These are phyloP conservation scores for Atethmia centrago DNA, from an alignment of 2,888 invertebrate species.

Conservation along the genomic window DNA sequence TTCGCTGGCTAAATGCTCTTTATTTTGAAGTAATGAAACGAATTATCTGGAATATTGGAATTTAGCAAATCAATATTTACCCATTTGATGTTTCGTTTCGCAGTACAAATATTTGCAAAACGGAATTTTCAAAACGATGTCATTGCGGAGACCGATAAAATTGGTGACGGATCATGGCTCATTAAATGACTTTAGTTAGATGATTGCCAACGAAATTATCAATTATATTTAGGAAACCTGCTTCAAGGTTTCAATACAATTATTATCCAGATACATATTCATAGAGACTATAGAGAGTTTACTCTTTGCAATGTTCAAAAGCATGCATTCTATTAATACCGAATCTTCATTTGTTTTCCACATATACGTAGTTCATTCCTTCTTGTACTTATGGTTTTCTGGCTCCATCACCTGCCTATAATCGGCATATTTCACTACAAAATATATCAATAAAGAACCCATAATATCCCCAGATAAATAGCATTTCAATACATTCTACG, in stretches of 20 bases:
- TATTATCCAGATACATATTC: too few species aligned
- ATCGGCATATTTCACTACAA: neutral
- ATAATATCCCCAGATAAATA: constrained; percentile 1
- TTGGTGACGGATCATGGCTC: neutral
- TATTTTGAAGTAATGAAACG: neutral
- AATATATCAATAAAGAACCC: neutral
- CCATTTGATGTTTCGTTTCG: neutral
- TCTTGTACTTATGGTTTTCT: neutral
- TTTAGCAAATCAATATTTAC: neutral
- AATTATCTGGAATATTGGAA: neutral
- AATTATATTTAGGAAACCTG: neutral
- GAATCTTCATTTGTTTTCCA: neutral
- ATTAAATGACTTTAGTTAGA: constrained; percentile 2
- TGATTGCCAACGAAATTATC: neutral
- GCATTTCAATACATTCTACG: constrained; percentile 13
- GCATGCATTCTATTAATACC: neutral
- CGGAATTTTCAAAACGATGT: neutral
- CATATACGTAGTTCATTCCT: neutral
- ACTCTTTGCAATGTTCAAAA: neutral
- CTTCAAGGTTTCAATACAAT: neutral
- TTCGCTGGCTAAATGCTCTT: constrained; percentile 25
- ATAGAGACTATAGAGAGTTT: neutral
- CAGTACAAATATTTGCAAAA: neutral
- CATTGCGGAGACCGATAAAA: neutral
- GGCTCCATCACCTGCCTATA: too few species aligned